Conservation (phyloP, 2,888 invertebrate genomes). For the Drosophila maculinotata region DNA sequence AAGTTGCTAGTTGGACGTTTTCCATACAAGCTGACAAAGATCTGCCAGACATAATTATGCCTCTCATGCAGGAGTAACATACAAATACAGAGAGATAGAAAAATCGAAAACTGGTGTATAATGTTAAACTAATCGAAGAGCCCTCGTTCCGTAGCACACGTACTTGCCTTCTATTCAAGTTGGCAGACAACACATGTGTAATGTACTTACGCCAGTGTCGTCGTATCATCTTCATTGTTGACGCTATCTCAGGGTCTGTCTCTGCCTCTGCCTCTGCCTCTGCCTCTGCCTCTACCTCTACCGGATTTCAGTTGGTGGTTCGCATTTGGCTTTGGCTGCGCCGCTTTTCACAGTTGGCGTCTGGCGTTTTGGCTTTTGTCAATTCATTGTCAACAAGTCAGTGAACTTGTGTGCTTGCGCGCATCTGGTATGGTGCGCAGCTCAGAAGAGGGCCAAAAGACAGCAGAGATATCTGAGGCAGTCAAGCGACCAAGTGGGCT, state of each 20-base stretch:
- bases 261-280: slow-evolving; percentile 1
- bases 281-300: slow-evolving; percentile 1
- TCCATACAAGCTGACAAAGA: not conserved
- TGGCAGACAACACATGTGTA: slow-evolving; percentile 40
- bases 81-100: too few relatives aligned
- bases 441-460: slow-evolving; percentile 41
- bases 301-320: slow-evolving; percentile 21
- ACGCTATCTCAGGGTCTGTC: slow-evolving; percentile 32
- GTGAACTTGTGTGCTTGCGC: slow-evolving; percentile 63
- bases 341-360: slow-evolving; percentile 41
- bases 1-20: too few relatives aligned
- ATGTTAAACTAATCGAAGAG: not conserved
- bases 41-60: not conserved
- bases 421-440: slow-evolving; percentile 31
- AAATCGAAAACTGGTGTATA: not conserved
- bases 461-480: slow-evolving; percentile 17
- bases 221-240: slow-evolving; percentile 67
- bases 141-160: slow-evolving; percentile 25
- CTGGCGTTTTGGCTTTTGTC: slow-evolving; percentile 67
- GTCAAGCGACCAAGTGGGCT: slow-evolving; percentile 39
- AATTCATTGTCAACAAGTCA: slow-evolving; percentile 78
- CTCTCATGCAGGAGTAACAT: too few relatives aligned
- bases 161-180: slow-evolving; percentile 31
- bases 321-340: slow-evolving; percentile 20
- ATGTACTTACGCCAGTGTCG: slow-evolving; percentile 52